Base-by-base conservation (phyloP, 2,113 vertebrate species). In the Vulpes ferrilata region DNA sequence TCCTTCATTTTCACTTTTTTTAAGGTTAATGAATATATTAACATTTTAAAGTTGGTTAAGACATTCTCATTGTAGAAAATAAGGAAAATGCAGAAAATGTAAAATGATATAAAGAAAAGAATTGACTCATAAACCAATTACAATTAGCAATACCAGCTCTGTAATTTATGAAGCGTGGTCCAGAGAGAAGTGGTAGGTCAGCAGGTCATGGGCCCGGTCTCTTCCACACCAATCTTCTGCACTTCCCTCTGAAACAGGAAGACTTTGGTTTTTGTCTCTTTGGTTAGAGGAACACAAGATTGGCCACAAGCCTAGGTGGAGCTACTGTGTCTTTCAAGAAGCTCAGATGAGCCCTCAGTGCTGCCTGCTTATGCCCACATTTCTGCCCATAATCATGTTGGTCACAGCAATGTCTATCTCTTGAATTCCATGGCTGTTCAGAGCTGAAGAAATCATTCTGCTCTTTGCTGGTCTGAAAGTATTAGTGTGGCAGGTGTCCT, bases 401-500 rank as follows among this genome's bases (percentile, higher is more conserved):
- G 95, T 96, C 96, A 98, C 2, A 5, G 86, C 79, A 80, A 0
- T 0, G 48, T 97, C 97, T 93, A 62, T 83, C 97, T 97, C 89
- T 74, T 95, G 74, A 96, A 98, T 98, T 97, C 97, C 97, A 96
- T n/a, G 4, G 95, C 79, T 2, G 0, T 95, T 97, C 67, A 2
- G 82, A 95, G 65, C 65, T 96, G 35, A 93, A 64, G 71, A 97
- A 98, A 97, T 98, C 95, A n/a, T 79, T 88, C 51, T 0, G 0
- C 71, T 97, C 55, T 86, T 94, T 62, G 38, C 74, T 98, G 93
- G 79, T 96, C 95, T 97, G 91, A 71, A 95, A 94, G 57, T 13
- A 2, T 86, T 88, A 95, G 27, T 51, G 10, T 23, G 1, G 43
- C 12, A 30, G 0, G 0, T 0, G 0, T 38, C 96, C 94, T 78